Percentiles rank a stretch among this genome's conserved stretches.
Conservation (phyloP, 2,113 vertebrate genomes). For the Cinclus mexicanus region DNA sequence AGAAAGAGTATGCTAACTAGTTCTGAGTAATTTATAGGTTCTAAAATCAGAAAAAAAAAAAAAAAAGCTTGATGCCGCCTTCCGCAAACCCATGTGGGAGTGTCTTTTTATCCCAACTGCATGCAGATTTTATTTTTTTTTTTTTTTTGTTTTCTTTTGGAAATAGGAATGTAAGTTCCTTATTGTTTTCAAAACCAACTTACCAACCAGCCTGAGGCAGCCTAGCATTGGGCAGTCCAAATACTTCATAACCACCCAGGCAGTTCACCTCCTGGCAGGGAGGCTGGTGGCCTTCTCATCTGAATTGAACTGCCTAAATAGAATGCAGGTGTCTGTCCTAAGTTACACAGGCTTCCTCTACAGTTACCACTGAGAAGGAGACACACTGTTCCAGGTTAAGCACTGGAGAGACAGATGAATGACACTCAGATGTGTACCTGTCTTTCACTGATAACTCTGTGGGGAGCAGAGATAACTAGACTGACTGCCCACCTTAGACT, state of each 20-base stretch:
- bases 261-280: not conserved
- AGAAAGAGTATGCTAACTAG: not conserved
- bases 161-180: not conserved
- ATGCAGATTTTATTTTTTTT: not conserved
- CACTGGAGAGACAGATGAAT: not conserved
- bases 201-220: not conserved
- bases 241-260: not conserved
- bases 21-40: not conserved
- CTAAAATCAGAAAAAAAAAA: not conserved
- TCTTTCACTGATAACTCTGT: not conserved
- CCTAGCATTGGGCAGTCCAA: not conserved
- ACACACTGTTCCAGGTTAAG: not conserved
- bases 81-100: not conserved
- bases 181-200: not conserved
- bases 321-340: not conserved
- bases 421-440: not conserved
- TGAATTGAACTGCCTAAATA: not conserved
- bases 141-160: not conserved
- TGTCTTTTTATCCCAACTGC: not conserved
- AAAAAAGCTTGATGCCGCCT: not conserved
- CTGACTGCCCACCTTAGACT: not conserved
- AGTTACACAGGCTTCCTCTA: not conserved
- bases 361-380: not conserved
- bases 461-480: not conserved
- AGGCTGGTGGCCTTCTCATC: not conserved